These are phyloP conservation scores for Amiota communis DNA, from an alignment of 2,888 invertebrate genomes.

Conservation along the genomic window DNA sequence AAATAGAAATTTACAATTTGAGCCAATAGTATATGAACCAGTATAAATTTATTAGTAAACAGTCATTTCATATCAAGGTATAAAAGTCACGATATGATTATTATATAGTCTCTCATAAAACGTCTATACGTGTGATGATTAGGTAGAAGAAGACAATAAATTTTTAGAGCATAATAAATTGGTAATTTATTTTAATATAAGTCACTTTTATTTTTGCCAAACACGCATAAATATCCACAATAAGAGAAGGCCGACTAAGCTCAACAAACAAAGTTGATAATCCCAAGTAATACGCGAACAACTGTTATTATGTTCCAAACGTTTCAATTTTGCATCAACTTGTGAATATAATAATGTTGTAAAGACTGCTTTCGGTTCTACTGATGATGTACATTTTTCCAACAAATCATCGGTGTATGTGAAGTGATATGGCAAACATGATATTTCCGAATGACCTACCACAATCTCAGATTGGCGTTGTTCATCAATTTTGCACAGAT, in stretches of 20 bases:
- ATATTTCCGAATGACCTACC: not conserved
- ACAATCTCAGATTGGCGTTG: not conserved
- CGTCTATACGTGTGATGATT: too few relatives aligned
- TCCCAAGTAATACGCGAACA: not conserved
- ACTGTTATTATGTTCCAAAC: not conserved
- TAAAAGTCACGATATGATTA: too few relatives aligned
- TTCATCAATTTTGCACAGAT: not conserved
- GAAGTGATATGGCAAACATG: constrained; percentile 10
- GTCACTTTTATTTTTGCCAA: not conserved
- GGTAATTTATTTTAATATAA: not conserved
- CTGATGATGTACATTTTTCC: not conserved
- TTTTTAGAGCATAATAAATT: not conserved
- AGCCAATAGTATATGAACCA: too few relatives aligned
- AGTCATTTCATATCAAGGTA: too few relatives aligned
- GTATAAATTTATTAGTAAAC: too few relatives aligned
- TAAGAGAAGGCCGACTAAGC: not conserved
- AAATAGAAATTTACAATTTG: too few relatives aligned
- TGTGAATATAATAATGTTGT: not conserved
- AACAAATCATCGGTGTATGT: constrained; percentile 12
- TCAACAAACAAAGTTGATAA: not conserved
- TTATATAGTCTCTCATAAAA: too few relatives aligned
- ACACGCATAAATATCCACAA: not conserved
- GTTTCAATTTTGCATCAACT: not conserved
- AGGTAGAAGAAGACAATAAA: not conserved
- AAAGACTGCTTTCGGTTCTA: not conserved